phyloP scores from a whole-genome alignment of 1,140 invertebrate species.

The Camponotus floridanus region DNA sequence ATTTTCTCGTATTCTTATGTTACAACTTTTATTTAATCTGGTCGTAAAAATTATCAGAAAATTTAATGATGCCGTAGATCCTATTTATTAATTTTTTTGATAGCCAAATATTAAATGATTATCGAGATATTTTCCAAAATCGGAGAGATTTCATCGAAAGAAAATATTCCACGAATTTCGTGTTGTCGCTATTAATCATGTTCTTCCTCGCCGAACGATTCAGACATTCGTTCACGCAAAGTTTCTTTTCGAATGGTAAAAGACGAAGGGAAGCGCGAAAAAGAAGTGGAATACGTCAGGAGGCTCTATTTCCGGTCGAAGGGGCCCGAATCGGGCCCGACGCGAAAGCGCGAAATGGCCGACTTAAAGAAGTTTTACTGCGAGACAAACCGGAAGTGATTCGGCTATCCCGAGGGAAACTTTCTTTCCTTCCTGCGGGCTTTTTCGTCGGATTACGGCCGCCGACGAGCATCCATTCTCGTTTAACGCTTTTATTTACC shows the following conservation, averaged over 20 bases:
- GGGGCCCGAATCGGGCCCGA: constrained; percentile 73
- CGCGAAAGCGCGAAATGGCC: constrained; percentile 77
- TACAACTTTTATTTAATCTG: neutral
- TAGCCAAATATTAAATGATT: neutral
- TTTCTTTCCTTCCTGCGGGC: constrained; percentile 67
- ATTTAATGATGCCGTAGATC: neutral
- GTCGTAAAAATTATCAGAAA: neutral
- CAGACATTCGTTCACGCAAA: constrained; percentile 42
- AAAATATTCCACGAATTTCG: neutral
- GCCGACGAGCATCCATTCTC: constrained; percentile 83
- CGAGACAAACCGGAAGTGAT: constrained; percentile 84
- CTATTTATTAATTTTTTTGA: neutral
- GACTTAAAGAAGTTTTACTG: constrained; percentile 83
- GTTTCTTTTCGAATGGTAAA: constrained; percentile 41
- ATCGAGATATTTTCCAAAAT: neutral
- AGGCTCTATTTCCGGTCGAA: constrained; percentile 77
- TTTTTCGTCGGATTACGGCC: constrained; percentile 80
- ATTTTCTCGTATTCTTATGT: neutral
- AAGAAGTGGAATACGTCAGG: constrained; percentile 41
- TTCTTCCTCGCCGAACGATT: constrained; percentile 38
- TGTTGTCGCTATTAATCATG: constrained; percentile 32
- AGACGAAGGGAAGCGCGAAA: constrained; percentile 49
- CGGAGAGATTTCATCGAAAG: neutral
- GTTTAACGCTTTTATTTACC: constrained; percentile 85
- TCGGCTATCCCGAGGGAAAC: constrained; percentile 75